Conservation (phyloP, 1,140 invertebrate species). For the Drosophila setifemur region DNA sequence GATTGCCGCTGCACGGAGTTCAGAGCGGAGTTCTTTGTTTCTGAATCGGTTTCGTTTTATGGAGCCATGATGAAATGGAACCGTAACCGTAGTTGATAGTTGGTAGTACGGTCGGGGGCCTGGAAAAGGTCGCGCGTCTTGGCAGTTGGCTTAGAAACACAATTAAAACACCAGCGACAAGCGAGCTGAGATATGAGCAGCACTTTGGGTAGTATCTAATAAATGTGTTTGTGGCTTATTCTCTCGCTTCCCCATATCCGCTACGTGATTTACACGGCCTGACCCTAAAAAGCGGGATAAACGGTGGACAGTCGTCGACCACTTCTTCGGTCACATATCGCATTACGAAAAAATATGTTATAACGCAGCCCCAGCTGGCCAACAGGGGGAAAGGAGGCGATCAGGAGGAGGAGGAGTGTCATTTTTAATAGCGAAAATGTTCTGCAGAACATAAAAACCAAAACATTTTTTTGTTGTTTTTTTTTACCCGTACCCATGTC, state of each 20-base stretch:
- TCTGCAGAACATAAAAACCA: conserved; percentile 60
- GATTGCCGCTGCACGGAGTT: neutral
- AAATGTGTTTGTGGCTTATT: conserved; percentile 43
- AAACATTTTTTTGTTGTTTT: conserved; percentile 47
- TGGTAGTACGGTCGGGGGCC: conserved; percentile 50
- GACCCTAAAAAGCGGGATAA: conserved; percentile 65
- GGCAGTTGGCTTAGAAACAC: conserved; percentile 74
- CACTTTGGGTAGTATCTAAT: conserved; percentile 57
- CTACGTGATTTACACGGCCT: conserved; percentile 70
- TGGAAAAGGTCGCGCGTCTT: conserved; percentile 66
- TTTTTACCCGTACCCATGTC: conserved; percentile 38
- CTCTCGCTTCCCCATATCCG: conserved; percentile 36
- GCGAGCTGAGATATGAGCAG: conserved; percentile 17
- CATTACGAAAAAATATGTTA: conserved; percentile 69
- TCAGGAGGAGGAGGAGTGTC: conserved; percentile 42
- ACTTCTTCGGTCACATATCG: conserved; percentile 57
- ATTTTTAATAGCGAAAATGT: conserved; percentile 73
- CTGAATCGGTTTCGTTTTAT: conserved; percentile 46
- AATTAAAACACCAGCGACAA: conserved; percentile 52
- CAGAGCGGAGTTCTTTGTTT: conserved; percentile 4
- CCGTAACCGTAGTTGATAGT: conserved; percentile 53
- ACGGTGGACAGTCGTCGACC: too few species aligned
- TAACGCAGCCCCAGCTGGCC: conserved; percentile 1
- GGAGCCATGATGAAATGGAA: conserved; percentile 56
- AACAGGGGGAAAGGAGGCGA: neutral